A percentile compares a stretch with the other conserved stretches of the same genome.
Conservation (phyloP, 2,797 vertebrate species). For the Leucoraja ocellata region DNA sequence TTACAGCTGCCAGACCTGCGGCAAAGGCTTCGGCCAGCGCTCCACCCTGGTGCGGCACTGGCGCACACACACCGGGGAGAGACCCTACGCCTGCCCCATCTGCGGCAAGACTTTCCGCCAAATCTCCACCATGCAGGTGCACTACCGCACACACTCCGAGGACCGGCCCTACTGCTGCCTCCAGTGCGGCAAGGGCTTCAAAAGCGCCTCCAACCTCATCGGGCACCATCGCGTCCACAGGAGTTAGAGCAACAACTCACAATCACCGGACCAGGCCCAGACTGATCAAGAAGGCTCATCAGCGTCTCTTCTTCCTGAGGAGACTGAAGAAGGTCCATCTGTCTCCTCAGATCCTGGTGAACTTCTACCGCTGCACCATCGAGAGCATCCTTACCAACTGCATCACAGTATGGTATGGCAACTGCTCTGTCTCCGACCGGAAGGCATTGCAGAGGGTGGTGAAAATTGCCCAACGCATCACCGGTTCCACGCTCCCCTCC, state of each 20-base stretch:
- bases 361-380: too few relatives aligned
- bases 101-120: constrained; percentile 68
- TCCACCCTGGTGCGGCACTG: constrained; percentile 70
- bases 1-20: constrained; percentile 63
- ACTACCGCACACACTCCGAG: constrained; percentile 49
- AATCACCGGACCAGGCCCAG: too few relatives aligned
- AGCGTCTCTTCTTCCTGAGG: too few relatives aligned
- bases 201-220: constrained; percentile 10
- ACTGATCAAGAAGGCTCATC: too few relatives aligned
- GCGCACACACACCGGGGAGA: constrained; percentile 67
- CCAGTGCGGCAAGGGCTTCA: constrained; percentile 75
- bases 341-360: too few relatives aligned
- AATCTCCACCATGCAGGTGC: constrained; percentile 68
- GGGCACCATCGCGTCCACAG: constrained; percentile 4
- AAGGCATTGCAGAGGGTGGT: too few relatives aligned
- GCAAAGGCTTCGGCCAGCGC: constrained; percentile 66
- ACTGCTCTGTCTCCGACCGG: too few relatives aligned
- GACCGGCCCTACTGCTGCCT: constrained; percentile 68
- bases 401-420: too few relatives aligned
- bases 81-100: constrained; percentile 66
- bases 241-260: background rate
- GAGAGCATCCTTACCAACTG: too few relatives aligned
- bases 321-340: too few relatives aligned
- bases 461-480: too few relatives aligned
- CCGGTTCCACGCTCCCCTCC: too few relatives aligned